Percentiles rank a stretch among this genome's conserved stretches.
Evolutionary conservation across 2,113 vertebrate species (phyloP).

Genomic region (Trogon melanurus): DNA sequence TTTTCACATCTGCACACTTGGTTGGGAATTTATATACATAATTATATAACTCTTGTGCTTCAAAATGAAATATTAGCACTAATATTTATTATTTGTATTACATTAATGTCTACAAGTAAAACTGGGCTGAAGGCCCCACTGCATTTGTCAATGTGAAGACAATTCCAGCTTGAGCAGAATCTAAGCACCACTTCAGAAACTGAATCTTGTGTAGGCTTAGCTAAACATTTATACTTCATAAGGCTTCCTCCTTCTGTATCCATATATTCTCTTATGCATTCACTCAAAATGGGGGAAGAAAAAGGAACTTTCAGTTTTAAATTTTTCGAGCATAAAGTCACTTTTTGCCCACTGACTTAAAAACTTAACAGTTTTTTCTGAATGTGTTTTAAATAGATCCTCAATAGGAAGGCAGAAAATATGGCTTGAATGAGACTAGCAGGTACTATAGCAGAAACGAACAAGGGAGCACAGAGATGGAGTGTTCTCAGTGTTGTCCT

Average conservation of each 20-base stretch:
- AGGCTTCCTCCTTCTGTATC: neutral
- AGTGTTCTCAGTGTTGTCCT: neutral
- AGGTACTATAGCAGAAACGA: neutral
- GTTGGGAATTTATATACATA: neutral
- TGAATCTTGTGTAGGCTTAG: neutral
- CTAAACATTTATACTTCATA: neutral
- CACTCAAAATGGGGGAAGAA: neutral
- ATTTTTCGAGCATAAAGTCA: neutral
- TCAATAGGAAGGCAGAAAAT: neutral
- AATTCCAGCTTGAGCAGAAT: neutral
- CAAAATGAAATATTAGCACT: neutral
- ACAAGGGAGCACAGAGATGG: fast-evolving
- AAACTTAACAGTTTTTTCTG: neutral
- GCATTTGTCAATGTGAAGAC: neutral
- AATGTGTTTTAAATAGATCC: neutral
- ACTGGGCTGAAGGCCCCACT: neutral
- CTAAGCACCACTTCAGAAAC: neutral
- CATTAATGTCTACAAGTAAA: neutral
- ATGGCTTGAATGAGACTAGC: neutral
- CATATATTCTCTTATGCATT: neutral
- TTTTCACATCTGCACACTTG: neutral
- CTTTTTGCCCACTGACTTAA: neutral
- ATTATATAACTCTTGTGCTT: neutral
- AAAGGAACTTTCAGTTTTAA: neutral
- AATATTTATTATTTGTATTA: neutral